phyloP scores from a whole-genome alignment of 2,797 vertebrate species.

The Remorina albescens region DNA sequence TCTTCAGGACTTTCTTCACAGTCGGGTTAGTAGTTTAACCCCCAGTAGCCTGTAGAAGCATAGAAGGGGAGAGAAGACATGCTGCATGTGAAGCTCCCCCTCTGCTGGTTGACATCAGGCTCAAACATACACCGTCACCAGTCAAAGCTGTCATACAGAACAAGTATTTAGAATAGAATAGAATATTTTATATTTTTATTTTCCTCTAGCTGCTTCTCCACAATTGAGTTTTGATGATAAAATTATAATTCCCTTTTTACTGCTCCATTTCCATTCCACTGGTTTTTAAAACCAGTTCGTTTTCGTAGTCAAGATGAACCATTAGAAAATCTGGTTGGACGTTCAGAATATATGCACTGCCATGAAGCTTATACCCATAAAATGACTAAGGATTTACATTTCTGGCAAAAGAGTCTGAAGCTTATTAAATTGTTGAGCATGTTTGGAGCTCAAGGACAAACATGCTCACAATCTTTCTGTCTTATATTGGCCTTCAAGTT shows the following conservation, averaged over 20 bases:
- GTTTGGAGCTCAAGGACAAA: too few relatives aligned
- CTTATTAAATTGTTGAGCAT: background rate
- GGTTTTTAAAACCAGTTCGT: background rate
- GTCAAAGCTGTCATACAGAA: background rate
- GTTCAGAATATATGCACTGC: background rate
- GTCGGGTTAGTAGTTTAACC: background rate
- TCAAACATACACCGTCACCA: slow-evolving; percentile 28
- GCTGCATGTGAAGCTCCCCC: slow-evolving; percentile 39
- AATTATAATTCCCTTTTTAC: background rate
- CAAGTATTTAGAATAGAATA: too few relatives aligned
- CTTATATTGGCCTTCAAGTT: too few relatives aligned
- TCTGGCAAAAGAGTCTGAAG: background rate
- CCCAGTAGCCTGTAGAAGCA: background rate
- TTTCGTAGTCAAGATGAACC: background rate
- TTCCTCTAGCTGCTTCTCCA: background rate
- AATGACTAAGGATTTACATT: background rate
- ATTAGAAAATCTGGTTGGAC: background rate
- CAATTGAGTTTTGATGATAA: background rate
- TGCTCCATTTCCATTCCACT: background rate
- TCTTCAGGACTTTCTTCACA: background rate
- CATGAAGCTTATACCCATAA: background rate
- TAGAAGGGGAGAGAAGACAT: background rate
- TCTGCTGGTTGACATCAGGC: slow-evolving; percentile 58
- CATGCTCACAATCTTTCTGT: too few relatives aligned
- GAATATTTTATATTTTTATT: accelerated